phyloP scores from a whole-genome alignment of 1,140 invertebrate genomes.

The Papilio polyxenes region DNA sequence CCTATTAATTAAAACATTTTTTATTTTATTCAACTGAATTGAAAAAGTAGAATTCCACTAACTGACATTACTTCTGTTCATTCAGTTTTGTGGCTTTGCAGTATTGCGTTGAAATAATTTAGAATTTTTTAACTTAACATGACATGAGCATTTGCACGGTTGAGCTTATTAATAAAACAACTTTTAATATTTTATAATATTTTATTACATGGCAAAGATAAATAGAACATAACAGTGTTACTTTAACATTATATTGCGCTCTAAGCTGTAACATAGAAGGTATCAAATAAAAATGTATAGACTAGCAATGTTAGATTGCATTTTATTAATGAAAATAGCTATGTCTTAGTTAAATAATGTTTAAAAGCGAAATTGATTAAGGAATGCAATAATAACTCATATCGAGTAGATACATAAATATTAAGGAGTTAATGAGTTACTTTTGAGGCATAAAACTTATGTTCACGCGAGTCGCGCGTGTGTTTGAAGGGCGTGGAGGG shows the following conservation, averaged over 20 bases:
- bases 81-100: not conserved
- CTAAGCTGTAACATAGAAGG: constrained; percentile 53
- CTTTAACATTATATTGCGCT: constrained; percentile 54
- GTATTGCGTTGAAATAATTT: too few species aligned
- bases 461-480: constrained; percentile 89
- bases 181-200: constrained; percentile 57
- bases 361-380: constrained; percentile 54
- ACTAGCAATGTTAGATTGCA: constrained; percentile 66
- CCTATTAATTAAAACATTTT: not conserved
- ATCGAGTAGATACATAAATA: constrained; percentile 40
- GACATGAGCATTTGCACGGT: not conserved
- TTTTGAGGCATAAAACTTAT: constrained; percentile 90
- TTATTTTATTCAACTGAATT: not conserved
- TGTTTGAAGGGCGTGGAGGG: constrained; percentile 89
- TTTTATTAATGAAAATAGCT: constrained; percentile 41
- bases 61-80: not conserved
- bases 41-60: not conserved
- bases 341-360: constrained; percentile 42
- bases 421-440: constrained; percentile 59
- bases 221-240: constrained; percentile 46
- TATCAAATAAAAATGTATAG: constrained; percentile 54
- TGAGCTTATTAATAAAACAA: constrained; percentile 42
- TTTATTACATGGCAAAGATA: constrained; percentile 77
- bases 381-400: constrained; percentile 56
- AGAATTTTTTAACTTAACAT: too few species aligned